phyloP scores from a whole-genome alignment of 1,140 invertebrate species.

The Rhizoglyphus robini region DNA sequence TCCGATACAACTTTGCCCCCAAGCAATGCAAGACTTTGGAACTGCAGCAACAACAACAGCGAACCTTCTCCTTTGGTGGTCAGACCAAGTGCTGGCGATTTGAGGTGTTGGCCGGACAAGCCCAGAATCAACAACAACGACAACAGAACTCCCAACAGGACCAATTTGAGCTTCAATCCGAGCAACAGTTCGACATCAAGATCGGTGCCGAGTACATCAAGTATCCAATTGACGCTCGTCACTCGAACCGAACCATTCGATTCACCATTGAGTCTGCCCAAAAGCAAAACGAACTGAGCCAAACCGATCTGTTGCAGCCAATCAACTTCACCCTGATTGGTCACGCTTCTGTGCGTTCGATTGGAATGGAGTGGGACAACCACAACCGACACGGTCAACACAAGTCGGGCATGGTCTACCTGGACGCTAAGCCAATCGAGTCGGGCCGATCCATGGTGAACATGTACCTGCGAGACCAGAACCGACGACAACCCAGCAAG shows the following conservation, averaged over 20 bases:
- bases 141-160: neutral
- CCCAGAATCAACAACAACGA: neutral
- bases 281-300: neutral
- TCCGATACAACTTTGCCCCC: slow-evolving; percentile 15
- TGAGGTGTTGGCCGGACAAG: neutral
- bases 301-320: neutral
- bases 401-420: slow-evolving; percentile 6
- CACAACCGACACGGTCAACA: slow-evolving; percentile 6
- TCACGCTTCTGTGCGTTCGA: neutral
- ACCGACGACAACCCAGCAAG: neutral
- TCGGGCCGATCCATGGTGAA: neutral
- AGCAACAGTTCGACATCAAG: neutral
- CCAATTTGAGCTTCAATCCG: neutral
- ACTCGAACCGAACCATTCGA: slow-evolving; percentile 6
- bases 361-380: slow-evolving; percentile 3
- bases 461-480: neutral
- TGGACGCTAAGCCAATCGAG: neutral
- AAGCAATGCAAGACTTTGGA: neutral
- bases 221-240: neutral
- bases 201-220: slow-evolving; percentile 11
- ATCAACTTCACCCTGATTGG: slow-evolving; percentile 11
- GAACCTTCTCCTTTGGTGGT: no score
- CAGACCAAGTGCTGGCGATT: neutral
- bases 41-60: neutral
- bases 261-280: neutral